Percentiles rank a stretch among this genome's conserved stretches.
Evolutionary conservation across 2,797 vertebrate species (phyloP).

Genomic region (Aythya fuligula): DNA sequence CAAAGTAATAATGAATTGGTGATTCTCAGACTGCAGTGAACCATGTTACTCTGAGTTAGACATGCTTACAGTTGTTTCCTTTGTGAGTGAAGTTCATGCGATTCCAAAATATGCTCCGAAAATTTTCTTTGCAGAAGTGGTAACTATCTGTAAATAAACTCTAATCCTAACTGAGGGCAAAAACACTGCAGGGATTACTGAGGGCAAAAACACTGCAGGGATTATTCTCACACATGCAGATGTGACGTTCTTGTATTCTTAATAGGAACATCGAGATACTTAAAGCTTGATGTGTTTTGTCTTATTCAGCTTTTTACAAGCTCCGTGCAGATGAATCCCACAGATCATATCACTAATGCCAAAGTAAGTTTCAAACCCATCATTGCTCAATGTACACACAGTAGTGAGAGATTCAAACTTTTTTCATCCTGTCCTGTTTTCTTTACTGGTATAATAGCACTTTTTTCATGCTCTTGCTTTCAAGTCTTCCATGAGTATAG

Average conservation of each 20-base stretch:
- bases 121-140: neutral
- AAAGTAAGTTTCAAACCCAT: conserved; percentile 82
- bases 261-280: neutral
- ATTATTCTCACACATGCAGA: neutral
- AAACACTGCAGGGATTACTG: neutral
- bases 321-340: conserved; percentile 84
- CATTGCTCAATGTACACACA: conserved; percentile 41
- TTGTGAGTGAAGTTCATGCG: neutral
- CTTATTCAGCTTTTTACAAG: conserved; percentile 84
- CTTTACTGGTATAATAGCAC: neutral
- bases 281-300: conserved; percentile 74
- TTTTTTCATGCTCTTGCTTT: neutral
- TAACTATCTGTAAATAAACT: neutral
- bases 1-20: neutral
- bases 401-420: conserved; percentile 14
- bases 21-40: neutral
- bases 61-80: neutral
- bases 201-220: neutral
- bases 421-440: neutral
- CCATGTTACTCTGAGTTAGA: accelerated
- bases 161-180: neutral
- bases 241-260: neutral
- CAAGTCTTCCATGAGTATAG: neutral
- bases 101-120: neutral
- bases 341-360: conserved; percentile 80